phyloP scores from a whole-genome alignment of 2,888 invertebrate species.

The Danaus chrysippus region DNA sequence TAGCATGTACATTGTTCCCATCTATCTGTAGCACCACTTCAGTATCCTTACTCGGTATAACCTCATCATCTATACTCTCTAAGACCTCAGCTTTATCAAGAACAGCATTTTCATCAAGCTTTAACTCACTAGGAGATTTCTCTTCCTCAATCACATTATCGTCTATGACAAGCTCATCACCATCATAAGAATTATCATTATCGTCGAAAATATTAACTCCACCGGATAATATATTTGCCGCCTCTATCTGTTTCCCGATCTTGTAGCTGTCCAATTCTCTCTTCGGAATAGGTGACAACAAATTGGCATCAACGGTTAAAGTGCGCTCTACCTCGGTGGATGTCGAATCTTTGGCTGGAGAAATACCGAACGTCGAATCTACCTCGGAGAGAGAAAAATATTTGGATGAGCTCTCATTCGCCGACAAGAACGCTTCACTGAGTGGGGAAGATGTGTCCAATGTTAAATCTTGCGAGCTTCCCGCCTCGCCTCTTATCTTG shows the following conservation, averaged over 20 bases:
- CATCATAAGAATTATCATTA: slow-evolving; percentile 75
- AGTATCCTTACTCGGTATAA: slow-evolving; percentile 57
- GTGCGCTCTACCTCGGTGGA: slow-evolving; percentile 46
- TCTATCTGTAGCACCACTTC: slow-evolving; percentile 72
- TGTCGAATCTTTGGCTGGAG: slow-evolving; percentile 55
- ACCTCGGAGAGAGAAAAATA: slow-evolving; percentile 70
- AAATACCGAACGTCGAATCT: slow-evolving; percentile 61
- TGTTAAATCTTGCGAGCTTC: slow-evolving; percentile 60
- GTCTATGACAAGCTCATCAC: slow-evolving; percentile 71
- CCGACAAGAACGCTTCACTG: slow-evolving; percentile 66
- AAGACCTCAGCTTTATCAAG: slow-evolving; percentile 41
- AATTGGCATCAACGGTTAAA: slow-evolving; percentile 43
- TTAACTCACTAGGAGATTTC: slow-evolving; percentile 45
- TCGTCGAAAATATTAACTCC: slow-evolving; percentile 75
- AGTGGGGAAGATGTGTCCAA: slow-evolving; percentile 61
- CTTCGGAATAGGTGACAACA: slow-evolving; percentile 61
- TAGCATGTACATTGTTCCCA: slow-evolving; percentile 72
- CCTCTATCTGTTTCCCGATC: slow-evolving; percentile 70
- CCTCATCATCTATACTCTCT: slow-evolving; percentile 46
- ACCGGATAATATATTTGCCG: slow-evolving; percentile 71
- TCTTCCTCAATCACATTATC: slow-evolving; percentile 63
- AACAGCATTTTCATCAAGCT: slow-evolving; percentile 38
- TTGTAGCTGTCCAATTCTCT: slow-evolving; percentile 60
- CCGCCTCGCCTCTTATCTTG: slow-evolving; percentile 64
- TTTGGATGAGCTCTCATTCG: slow-evolving; percentile 67